Conservation (phyloP, 2,797 vertebrate genomes). For the Hapalemur alaotrensis region DNA sequence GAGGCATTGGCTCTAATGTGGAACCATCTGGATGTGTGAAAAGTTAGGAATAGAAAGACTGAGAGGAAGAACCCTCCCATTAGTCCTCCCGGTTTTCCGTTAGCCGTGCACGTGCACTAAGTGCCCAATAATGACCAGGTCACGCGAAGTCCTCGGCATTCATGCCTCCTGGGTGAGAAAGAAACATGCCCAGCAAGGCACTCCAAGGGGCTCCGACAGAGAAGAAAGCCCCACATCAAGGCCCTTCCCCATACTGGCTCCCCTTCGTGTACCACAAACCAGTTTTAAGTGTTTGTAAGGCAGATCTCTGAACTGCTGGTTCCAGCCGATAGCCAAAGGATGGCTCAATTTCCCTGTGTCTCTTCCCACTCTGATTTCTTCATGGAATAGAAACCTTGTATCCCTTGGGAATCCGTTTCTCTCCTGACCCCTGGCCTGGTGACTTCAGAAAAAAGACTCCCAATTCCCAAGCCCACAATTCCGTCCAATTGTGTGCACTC, state of each 20-base stretch:
- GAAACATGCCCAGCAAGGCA: slow-evolving; percentile 42
- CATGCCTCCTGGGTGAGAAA: slow-evolving; percentile 45
- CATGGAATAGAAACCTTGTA: background rate
- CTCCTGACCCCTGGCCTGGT: slow-evolving; percentile 37
- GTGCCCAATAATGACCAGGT: background rate
- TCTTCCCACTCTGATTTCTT: slow-evolving; percentile 48
- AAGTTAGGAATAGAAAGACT: slow-evolving; percentile 34
- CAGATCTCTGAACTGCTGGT: slow-evolving; percentile 62
- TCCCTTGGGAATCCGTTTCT: slow-evolving; percentile 54
- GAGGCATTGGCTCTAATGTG: slow-evolving; percentile 51
- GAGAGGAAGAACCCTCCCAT: background rate
- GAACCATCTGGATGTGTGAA: slow-evolving; percentile 26
- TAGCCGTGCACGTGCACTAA: background rate
- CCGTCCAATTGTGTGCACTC: slow-evolving; percentile 78
- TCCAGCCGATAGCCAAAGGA: slow-evolving; percentile 18
- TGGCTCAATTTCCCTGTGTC: slow-evolving; percentile 40
- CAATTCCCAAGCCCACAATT: slow-evolving; percentile 68
- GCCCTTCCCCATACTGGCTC: background rate
- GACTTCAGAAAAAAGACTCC: slow-evolving; percentile 72
- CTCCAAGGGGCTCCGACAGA: slow-evolving; percentile 20
- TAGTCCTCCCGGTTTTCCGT: background rate
- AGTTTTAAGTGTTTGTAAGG: slow-evolving; percentile 59
- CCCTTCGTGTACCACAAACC: background rate
- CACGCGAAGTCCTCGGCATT: background rate
- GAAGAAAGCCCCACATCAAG: background rate